phyloP scores from a whole-genome alignment of 2,113 vertebrate genomes.

The Cichladusa arquata region DNA sequence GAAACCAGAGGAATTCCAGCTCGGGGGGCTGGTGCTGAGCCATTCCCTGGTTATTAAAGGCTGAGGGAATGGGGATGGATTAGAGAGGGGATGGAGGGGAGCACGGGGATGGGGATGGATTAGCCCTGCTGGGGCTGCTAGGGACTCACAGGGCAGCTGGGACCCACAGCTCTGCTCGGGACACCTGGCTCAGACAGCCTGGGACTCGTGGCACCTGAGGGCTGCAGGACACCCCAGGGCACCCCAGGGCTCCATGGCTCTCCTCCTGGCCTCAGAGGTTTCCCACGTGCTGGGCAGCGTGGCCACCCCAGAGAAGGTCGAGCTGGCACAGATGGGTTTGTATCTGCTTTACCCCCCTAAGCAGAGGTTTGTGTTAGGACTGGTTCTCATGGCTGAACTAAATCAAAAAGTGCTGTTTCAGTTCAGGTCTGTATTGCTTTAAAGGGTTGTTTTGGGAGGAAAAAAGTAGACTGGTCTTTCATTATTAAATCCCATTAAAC shows the following conservation, averaged over 20 bases:
- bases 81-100: not conserved
- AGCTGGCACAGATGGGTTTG: constrained; percentile 80
- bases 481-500: not conserved
- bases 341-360: not conserved
- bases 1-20: not conserved
- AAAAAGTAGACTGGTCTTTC: not conserved
- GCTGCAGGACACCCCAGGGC: too few species aligned
- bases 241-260: constrained; percentile 39
- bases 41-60: not conserved
- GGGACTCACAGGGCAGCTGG: not conserved
- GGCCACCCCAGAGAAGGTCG: constrained; percentile 74
- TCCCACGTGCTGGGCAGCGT: constrained; percentile 76
- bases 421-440: not conserved
- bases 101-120: not conserved
- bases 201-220: too few species aligned
- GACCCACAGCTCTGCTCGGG: not conserved
- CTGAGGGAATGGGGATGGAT: not conserved
- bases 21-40: not conserved
- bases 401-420: not conserved
- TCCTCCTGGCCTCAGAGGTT: constrained; percentile 70
- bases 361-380: not conserved
- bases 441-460: not conserved
- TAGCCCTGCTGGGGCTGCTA: not conserved
- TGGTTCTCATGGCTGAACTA: fast-evolving
- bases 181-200: too few species aligned